phyloP scores from a whole-genome alignment of 2,888 invertebrate species.

The Thereva nobilitata region DNA sequence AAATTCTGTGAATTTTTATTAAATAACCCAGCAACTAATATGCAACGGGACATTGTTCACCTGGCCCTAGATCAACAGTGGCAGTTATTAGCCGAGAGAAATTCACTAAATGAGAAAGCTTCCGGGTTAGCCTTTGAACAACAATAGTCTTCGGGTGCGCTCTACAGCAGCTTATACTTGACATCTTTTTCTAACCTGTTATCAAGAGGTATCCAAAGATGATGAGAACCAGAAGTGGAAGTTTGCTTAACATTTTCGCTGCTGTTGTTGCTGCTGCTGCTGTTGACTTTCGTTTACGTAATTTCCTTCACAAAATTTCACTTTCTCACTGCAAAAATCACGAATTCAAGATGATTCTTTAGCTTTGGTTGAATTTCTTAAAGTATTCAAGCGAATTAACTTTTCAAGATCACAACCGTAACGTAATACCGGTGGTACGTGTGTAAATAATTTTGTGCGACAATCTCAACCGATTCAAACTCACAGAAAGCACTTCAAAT shows the following conservation, averaged over 20 bases:
- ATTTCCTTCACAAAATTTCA: conserved; percentile 24
- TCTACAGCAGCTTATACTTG: neutral
- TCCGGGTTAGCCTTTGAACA: no score
- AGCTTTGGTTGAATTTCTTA: conserved; percentile 9
- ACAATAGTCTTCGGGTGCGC: no score
- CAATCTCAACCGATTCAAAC: neutral
- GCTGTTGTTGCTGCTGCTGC: neutral
- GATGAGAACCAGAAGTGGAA: conserved; percentile 52
- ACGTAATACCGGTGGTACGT: no score
- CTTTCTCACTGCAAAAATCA: conserved; percentile 25
- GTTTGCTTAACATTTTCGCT: conserved; percentile 53
- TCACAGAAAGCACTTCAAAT: conserved; percentile 15
- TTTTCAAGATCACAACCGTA: no score
- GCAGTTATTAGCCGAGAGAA: no score
- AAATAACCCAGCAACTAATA: no score
- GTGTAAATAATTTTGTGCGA: no score
- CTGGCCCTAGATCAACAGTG: no score
- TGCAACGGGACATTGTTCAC: no score
- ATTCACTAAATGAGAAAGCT: no score
- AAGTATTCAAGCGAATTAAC: neutral
- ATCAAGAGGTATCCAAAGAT: conserved; percentile 56
- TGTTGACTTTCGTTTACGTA: conserved; percentile 30
- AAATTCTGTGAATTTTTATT: no score
- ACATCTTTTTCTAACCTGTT: conserved; percentile 51
- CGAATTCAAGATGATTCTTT: conserved; percentile 4